Conservation (phyloP, 2,113 vertebrate species). For the Mobula birostris region DNA sequence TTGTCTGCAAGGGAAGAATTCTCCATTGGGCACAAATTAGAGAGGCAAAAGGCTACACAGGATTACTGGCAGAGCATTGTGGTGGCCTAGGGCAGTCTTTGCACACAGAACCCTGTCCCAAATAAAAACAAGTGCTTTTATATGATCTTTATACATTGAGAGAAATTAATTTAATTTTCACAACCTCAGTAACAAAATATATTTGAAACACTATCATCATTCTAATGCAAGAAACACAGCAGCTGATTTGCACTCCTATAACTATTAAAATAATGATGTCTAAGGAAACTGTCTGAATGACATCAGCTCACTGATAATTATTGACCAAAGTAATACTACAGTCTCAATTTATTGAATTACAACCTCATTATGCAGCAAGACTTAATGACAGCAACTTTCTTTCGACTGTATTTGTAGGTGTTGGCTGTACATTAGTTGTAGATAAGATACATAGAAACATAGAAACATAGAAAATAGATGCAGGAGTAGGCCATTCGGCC, state of each 20-base stretch:
- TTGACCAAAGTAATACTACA: neutral
- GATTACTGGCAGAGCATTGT: neutral
- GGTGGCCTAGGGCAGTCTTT: neutral
- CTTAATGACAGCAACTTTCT: too few relatives aligned
- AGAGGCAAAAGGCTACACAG: neutral
- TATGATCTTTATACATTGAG: neutral
- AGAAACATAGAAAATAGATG: too few relatives aligned
- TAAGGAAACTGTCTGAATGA: neutral
- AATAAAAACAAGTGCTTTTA: neutral
- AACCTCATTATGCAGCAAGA: too few relatives aligned
- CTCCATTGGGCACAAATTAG: neutral
- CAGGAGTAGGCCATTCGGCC: too few relatives aligned
- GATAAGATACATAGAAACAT: too few relatives aligned
- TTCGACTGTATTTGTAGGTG: too few relatives aligned
- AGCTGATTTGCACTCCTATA: neutral
- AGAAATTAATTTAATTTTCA: neutral
- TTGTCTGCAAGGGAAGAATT: neutral
- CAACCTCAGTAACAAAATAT: neutral
- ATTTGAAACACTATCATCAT: neutral
- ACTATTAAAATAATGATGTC: neutral
- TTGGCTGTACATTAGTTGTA: too few relatives aligned
- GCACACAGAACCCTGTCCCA: neutral
- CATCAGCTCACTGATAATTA: neutral
- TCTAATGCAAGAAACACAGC: neutral
- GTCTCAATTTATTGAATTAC: too few relatives aligned